These are phyloP conservation scores for Hirtodrosophila confusa DNA, from an alignment of 2,888 invertebrate genomes.

Conservation along the genomic window DNA sequence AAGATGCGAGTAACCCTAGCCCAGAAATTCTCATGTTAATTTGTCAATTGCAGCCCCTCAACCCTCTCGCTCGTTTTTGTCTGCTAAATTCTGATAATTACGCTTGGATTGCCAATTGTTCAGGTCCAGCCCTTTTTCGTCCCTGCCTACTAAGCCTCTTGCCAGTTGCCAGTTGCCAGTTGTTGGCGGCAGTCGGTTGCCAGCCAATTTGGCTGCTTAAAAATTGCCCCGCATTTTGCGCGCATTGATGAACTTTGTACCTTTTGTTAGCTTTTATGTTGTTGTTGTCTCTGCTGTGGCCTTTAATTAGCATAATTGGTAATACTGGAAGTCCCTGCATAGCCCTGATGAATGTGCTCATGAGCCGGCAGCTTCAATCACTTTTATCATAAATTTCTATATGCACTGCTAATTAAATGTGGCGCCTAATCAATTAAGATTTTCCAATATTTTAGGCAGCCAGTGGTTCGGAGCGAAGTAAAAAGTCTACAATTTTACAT, in stretches of 20 bases:
- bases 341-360: conserved; percentile 38
- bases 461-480: conserved; percentile 7
- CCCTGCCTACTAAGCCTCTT: conserved; percentile 23
- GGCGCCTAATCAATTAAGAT: conserved; percentile 69
- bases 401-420: conserved; percentile 69
- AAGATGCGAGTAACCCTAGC: conserved; percentile 39
- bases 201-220: conserved; percentile 52
- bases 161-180: conserved; percentile 2
- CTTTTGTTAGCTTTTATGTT: conserved; percentile 23
- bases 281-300: conserved; percentile 17
- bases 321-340: conserved; percentile 30
- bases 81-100: conserved; percentile 71
- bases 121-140: conserved; percentile 18
- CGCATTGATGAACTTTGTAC: conserved; percentile 64
- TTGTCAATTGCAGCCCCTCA: conserved; percentile 64
- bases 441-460: conserved; percentile 38
- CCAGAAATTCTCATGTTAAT: conserved; percentile 66
- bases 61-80: not conserved
- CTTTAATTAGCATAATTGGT: conserved; percentile 78
- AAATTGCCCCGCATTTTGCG: conserved; percentile 65
- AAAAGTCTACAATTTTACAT: conserved; percentile 72
- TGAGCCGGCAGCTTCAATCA: conserved; percentile 1
- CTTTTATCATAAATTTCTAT: conserved; percentile 21
- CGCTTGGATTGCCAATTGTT: conserved; percentile 58
- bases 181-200: conserved; percentile 25